These are phyloP conservation scores for Micromussa lordhowensis DNA, from an alignment of 92 coral and sea anemone species.

Conservation along the genomic window DNA sequence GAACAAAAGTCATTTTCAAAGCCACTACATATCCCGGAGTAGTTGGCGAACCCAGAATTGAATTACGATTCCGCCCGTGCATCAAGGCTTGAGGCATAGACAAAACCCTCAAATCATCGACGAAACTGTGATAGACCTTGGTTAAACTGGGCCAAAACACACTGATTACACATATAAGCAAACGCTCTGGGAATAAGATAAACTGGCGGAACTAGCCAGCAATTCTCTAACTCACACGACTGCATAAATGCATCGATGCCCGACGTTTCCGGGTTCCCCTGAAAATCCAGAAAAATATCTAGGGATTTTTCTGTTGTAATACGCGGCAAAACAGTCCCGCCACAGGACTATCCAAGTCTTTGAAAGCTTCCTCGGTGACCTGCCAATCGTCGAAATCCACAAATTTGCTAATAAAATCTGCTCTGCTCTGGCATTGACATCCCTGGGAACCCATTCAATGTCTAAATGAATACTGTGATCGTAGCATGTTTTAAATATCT, in stretches of 20 bases:
- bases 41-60: slow-evolving; percentile 32
- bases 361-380: slow-evolving; percentile 20
- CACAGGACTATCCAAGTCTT: slow-evolving; percentile 22
- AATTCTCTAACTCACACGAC: neutral
- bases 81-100: too few species aligned
- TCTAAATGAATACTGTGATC: slow-evolving; percentile 18
- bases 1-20: neutral
- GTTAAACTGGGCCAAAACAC: too few species aligned
- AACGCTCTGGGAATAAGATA: slow-evolving; percentile 17
- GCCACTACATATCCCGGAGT: too few species aligned
- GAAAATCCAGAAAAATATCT: slow-evolving; percentile 38
- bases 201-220: slow-evolving; percentile 21
- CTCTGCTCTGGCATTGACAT: too few species aligned
- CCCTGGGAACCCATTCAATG: slow-evolving; percentile 21
- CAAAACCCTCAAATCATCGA: slow-evolving; percentile 27
- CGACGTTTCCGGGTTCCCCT: slow-evolving; percentile 26
- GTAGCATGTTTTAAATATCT: slow-evolving; percentile 16
- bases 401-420: too few species aligned
- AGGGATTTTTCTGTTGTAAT: slow-evolving; percentile 28
- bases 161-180: neutral
- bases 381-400: slow-evolving; percentile 9
- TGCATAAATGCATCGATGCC: slow-evolving; percentile 16
- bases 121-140: neutral
- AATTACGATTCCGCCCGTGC: neutral
- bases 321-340: slow-evolving; percentile 51